Conservation (phyloP, 2,888 invertebrate species). For the Euzophera pinguis region DNA sequence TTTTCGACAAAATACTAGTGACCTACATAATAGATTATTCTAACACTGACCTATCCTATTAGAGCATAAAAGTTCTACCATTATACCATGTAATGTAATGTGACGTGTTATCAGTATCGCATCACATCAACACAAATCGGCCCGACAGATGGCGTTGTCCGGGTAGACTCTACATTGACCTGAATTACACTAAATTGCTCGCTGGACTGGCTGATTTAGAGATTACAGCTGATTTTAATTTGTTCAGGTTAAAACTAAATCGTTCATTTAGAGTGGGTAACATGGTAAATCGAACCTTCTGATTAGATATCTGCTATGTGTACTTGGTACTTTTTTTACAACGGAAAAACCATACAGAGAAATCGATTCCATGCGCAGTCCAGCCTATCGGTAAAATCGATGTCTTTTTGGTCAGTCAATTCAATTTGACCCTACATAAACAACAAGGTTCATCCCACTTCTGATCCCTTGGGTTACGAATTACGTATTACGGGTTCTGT, state of each 20-base stretch:
- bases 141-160: not conserved
- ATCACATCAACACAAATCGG: not conserved
- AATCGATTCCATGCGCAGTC: no score
- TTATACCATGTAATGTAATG: not conserved
- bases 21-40: not conserved
- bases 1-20: not conserved
- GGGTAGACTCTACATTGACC: not conserved
- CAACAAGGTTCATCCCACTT: slow-evolving; percentile 1
- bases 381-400: not conserved
- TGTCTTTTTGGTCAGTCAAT: slow-evolving; percentile 4
- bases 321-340: no score
- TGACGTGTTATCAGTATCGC: not conserved
- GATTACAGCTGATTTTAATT: no score
- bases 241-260: no score
- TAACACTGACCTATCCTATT: not conserved
- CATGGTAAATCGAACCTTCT: no score
- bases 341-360: no score
- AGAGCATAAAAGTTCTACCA: not conserved
- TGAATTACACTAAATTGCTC: not conserved
- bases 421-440: slow-evolving; percentile 12
- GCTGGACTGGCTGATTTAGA: not conserved
- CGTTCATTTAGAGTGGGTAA: no score
- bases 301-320: no score
- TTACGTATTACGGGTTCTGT: not conserved
- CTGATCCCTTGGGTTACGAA: slow-evolving; percentile 6